Evolutionary conservation across 2,888 invertebrate genomes (phyloP).

Genomic region (Sinohyriopsis cumingii): DNA sequence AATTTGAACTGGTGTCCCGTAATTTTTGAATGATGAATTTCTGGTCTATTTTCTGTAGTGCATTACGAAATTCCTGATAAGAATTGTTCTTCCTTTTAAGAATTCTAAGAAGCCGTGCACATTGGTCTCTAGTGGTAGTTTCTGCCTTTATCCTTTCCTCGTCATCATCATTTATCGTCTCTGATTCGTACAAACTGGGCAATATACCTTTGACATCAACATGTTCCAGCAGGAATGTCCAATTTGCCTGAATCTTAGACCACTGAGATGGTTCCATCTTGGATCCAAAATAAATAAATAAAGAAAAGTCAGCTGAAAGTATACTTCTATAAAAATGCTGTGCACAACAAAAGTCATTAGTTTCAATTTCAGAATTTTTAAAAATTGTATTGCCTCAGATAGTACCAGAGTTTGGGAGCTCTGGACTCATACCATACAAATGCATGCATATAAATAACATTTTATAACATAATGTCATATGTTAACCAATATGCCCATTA

Average conservation of each 20-base stretch:
- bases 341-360: no score
- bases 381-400: no score
- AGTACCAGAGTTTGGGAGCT: no score
- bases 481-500: no score
- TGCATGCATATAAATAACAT: no score
- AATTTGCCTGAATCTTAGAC: background rate
- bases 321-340: no score
- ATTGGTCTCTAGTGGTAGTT: background rate
- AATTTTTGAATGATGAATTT: background rate
- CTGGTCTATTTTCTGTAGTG: background rate
- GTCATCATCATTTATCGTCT: background rate
- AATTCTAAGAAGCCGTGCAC: background rate
- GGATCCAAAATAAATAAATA: no score
- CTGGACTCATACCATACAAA: no score
- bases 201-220: background rate
- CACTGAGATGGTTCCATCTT: no score
- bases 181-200: background rate
- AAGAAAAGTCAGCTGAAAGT: no score
- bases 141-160: slow-evolving; percentile 4
- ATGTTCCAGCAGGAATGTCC: background rate
- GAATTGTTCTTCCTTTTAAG: background rate
- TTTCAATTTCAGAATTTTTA: no score
- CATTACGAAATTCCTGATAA: background rate
- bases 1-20: background rate
- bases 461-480: no score